Evolutionary conservation across 2,888 invertebrate genomes (phyloP).

Genomic region (Pheosia gnoma): DNA sequence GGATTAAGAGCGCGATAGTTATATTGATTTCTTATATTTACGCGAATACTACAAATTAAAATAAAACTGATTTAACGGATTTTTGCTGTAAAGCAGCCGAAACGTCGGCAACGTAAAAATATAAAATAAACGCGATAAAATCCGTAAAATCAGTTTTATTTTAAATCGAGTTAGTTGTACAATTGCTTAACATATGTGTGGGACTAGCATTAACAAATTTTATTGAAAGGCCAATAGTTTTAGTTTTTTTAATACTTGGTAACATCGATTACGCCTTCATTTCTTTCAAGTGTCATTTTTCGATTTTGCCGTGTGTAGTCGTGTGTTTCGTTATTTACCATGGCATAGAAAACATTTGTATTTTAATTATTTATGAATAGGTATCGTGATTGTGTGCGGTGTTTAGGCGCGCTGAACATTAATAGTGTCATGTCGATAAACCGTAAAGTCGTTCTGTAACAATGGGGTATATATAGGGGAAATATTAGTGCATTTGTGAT

Average conservation of each 20-base stretch:
- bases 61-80: too few relatives aligned
- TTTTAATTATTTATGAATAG: slow-evolving; percentile 27
- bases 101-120: too few relatives aligned
- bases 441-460: slow-evolving; percentile 39
- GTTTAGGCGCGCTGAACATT: slow-evolving; percentile 27
- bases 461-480: slow-evolving; percentile 71
- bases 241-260: not conserved
- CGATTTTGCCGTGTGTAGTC: slow-evolving; percentile 57
- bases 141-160: too few relatives aligned
- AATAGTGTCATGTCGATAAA: slow-evolving; percentile 50
- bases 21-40: too few relatives aligned
- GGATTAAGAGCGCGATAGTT: too few relatives aligned
- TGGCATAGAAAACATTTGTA: slow-evolving; percentile 62
- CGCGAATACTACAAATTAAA: too few relatives aligned
- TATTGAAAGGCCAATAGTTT: not conserved
- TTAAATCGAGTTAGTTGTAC: too few relatives aligned
- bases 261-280: not conserved
- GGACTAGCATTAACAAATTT: not conserved
- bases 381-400: slow-evolving; percentile 38
- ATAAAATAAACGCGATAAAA: too few relatives aligned
- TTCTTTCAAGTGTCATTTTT: slow-evolving; percentile 55
- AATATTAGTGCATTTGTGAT: slow-evolving; percentile 69
- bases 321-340: slow-evolving; percentile 67
- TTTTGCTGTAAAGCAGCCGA: too few relatives aligned
- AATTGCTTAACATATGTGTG: too few relatives aligned